phyloP scores from a whole-genome alignment of 2,113 vertebrate genomes.

The Crotalus viridis region DNA sequence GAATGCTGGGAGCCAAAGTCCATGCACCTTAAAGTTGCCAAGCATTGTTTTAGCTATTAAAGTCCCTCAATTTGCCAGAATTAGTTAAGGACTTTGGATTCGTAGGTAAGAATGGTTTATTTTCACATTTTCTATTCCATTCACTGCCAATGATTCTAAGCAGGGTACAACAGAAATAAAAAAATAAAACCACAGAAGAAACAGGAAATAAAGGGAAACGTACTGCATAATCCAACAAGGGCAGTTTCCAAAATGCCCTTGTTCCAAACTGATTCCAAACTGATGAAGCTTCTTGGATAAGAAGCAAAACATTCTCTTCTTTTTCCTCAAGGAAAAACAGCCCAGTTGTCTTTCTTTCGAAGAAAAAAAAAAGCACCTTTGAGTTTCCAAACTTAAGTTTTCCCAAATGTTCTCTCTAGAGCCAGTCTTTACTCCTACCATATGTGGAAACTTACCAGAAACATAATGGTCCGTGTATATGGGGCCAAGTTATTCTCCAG shows the following conservation, averaged over 20 bases:
- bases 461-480: background rate
- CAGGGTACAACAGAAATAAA: background rate
- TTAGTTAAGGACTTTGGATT: background rate
- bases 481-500: background rate
- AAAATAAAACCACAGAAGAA: background rate
- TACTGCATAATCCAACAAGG: background rate
- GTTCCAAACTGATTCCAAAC: no score
- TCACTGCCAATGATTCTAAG: background rate
- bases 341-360: no score
- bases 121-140: background rate
- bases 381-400: background rate
- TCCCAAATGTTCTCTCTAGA: background rate
- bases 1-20: background rate
- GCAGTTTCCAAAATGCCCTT: background rate
- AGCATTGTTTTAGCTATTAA: background rate
- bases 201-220: background rate
- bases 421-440: background rate
- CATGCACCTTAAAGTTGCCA: background rate
- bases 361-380: no score
- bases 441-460: background rate
- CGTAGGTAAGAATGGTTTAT: background rate
- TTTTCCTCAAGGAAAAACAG: no score
- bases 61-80: background rate
- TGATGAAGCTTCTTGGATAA: no score
- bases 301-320: no score